Percentiles rank a stretch among this genome's conserved stretches.
Evolutionary conservation across 2,888 invertebrate species (phyloP).

Genomic region (Volucella inanis): DNA sequence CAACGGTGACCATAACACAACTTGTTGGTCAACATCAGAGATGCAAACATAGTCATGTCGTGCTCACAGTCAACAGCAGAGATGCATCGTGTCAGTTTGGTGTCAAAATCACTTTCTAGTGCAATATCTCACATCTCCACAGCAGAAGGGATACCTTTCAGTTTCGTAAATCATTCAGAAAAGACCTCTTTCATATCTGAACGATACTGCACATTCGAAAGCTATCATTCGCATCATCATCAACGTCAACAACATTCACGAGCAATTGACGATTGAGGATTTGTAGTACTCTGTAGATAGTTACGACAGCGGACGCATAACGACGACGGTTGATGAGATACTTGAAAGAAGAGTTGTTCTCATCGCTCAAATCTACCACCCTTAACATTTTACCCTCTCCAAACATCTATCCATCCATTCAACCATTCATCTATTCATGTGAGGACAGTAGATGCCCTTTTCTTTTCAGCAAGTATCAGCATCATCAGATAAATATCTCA

Average conservation of each 20-base stretch:
- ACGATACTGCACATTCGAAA: constrained; percentile 35
- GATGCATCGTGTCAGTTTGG: constrained; percentile 45
- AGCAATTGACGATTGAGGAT: constrained; percentile 43
- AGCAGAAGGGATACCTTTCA: constrained; percentile 40
- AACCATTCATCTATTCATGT: constrained; percentile 5
- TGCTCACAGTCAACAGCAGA: constrained; percentile 36
- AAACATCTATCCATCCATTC: constrained; percentile 4
- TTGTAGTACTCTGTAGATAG: neutral
- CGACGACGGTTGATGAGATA: constrained; percentile 1
- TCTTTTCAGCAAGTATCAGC: constrained; percentile 21
- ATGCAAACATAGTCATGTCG: constrained; percentile 33
- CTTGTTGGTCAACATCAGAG: constrained; percentile 46
- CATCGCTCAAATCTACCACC: constrained; percentile 21
- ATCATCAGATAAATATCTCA: constrained; percentile 34
- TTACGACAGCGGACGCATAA: constrained; percentile 5
- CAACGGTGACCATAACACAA: constrained; percentile 20
- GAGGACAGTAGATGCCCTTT: neutral
- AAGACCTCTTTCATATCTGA: constrained; percentile 34
- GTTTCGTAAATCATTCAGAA: constrained; percentile 52
- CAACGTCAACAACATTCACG: constrained; percentile 46
- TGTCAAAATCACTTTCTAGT: constrained; percentile 58
- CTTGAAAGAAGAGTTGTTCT: constrained; percentile 40
- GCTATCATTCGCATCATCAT: constrained; percentile 37
- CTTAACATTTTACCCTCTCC: constrained; percentile 19
- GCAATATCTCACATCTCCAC: constrained; percentile 32